Evolutionary conservation across 2,888 invertebrate species (phyloP).

Genomic region (Acholoe squamosa): DNA sequence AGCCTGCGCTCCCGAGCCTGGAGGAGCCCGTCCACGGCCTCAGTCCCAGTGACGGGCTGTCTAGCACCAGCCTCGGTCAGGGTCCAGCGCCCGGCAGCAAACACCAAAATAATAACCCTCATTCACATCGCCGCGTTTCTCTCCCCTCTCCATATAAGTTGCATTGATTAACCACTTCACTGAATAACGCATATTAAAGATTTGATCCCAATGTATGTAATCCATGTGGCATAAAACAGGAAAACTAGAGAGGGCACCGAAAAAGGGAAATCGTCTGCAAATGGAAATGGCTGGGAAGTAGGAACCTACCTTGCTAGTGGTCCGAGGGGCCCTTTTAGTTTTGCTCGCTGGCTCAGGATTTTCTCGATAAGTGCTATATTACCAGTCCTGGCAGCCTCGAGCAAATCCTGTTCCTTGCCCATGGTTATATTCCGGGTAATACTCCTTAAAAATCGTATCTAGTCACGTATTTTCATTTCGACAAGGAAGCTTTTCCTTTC

Average conservation of each 20-base stretch:
- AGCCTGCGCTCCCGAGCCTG: neutral
- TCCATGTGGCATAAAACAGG: no score
- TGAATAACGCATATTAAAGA: no score
- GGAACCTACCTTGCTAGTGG: conserved; percentile 58
- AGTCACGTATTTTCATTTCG: conserved; percentile 49
- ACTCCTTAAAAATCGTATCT: neutral
- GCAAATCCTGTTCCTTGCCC: conserved; percentile 98
- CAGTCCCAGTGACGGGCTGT: conserved; percentile 6
- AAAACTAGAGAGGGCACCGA: neutral
- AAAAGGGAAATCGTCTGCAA: conserved; percentile 62
- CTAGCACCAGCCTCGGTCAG: conserved; percentile 14
- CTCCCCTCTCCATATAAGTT: no score
- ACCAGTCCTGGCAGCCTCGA: conserved; percentile 97
- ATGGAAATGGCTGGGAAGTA: conserved; percentile 1
- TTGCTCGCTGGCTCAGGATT: conserved; percentile 87
- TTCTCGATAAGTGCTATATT: conserved; percentile 94
- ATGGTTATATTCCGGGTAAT: conserved; percentile 84
- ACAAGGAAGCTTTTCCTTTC: conserved; percentile 45
- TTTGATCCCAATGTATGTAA: no score
- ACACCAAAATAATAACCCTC: neutral
- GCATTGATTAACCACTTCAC: no score
- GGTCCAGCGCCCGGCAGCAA: neutral
- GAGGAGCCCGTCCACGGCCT: neutral
- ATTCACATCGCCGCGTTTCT: neutral
- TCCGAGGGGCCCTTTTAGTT: conserved; percentile 65